Conservation (phyloP, 2,113 vertebrate genomes). For the Mirounga angustirostris region DNA sequence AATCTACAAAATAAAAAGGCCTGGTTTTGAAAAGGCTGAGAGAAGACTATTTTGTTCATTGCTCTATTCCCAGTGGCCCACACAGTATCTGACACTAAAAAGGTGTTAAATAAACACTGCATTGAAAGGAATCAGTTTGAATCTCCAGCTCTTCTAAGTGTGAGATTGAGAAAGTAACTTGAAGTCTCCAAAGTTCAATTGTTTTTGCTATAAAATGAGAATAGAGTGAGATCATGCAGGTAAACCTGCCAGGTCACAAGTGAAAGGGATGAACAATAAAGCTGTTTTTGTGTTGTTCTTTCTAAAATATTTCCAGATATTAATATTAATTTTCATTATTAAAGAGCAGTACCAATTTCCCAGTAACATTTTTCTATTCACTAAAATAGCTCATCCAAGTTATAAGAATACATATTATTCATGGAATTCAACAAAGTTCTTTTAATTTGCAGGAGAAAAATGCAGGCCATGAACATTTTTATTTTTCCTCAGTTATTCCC, state of each 20-base stretch:
- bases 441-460: conserved; percentile 68
- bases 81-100: not conserved
- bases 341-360: conserved; percentile 62
- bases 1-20: rapidly evolving
- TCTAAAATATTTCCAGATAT: conserved; percentile 56
- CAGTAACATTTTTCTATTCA: conserved; percentile 53
- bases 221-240: not conserved
- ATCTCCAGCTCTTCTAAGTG: not conserved
- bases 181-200: not conserved
- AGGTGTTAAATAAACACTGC: not conserved
- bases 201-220: not conserved
- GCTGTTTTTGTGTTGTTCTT: conserved; percentile 23
- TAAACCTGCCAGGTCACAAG: not conserved
- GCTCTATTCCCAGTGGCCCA: not conserved
- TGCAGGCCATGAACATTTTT: conserved; percentile 25
- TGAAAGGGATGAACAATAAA: not conserved
- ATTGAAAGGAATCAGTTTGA: not conserved
- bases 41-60: not conserved
- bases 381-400: conserved; percentile 50
- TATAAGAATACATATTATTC: conserved; percentile 69
- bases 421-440: conserved; percentile 53
- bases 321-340: conserved; percentile 72
- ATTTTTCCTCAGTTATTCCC: not conserved
- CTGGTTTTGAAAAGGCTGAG: not conserved
- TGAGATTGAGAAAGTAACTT: not conserved